Conservation (phyloP, 2,113 vertebrate species). For the Rhea americana region DNA sequence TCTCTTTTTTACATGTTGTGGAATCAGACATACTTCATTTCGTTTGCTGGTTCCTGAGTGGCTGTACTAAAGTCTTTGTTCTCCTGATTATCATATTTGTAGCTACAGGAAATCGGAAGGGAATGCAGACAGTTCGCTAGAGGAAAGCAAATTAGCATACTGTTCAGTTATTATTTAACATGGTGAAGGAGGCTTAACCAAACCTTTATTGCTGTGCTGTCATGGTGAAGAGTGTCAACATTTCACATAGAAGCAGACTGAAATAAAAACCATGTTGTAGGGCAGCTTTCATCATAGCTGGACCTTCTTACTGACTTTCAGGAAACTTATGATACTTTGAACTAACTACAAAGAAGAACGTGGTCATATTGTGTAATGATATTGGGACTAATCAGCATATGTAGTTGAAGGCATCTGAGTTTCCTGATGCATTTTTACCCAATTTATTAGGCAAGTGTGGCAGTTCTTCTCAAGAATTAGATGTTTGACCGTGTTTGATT, state of each 20-base stretch:
- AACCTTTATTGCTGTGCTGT: constrained; percentile 35
- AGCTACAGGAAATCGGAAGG: constrained; percentile 67
- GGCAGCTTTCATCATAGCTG: neutral
- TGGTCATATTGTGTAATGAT: neutral
- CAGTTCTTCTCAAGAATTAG: neutral
- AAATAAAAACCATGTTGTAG: neutral
- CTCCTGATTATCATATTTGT: constrained; percentile 65
- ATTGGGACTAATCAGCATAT: neutral
- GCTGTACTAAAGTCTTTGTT: constrained; percentile 68
- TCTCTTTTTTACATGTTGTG: neutral
- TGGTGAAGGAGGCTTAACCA: neutral
- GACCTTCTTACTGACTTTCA: neutral
- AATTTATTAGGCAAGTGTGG: neutral
- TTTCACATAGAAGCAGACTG: neutral
- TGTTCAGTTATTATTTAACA: constrained; percentile 38
- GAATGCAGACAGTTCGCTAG: constrained; percentile 53
- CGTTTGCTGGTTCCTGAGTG: constrained; percentile 12
- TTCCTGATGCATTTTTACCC: neutral
- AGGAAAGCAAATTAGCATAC: constrained; percentile 57
- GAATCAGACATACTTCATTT: neutral
- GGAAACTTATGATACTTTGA: neutral
- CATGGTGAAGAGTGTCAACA: constrained; percentile 38
- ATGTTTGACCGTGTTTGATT: neutral
- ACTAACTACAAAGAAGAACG: neutral
- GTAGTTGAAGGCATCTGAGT: neutral